Conservation (phyloP, 1,140 invertebrate species). For the Eueides isabella region DNA sequence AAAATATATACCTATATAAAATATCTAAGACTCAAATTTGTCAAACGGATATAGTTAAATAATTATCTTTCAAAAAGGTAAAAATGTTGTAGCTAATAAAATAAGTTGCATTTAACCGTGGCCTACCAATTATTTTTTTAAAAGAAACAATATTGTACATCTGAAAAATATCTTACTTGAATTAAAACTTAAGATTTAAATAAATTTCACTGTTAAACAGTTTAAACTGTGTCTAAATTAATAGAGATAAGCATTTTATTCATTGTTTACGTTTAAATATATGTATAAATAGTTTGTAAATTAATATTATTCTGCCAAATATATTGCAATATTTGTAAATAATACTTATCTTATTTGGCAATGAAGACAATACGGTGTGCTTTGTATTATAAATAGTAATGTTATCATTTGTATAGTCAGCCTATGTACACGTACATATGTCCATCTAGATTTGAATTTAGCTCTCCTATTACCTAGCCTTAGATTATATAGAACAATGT, state of each 20-base stretch:
- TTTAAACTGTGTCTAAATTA: background rate
- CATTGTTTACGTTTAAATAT: background rate
- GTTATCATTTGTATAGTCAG: slow-evolving; percentile 12
- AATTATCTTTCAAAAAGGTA: background rate
- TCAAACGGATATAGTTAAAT: background rate
- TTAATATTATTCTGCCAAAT: background rate
- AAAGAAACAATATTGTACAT: background rate
- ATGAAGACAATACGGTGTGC: slow-evolving; percentile 74
- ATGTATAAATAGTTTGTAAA: background rate
- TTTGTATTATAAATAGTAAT: slow-evolving; percentile 51
- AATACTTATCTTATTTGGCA: slow-evolving; percentile 46
- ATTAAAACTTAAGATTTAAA: background rate
- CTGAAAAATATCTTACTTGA: background rate
- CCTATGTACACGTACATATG: slow-evolving; percentile 15
- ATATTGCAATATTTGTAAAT: slow-evolving; percentile 24
- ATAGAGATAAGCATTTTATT: background rate
- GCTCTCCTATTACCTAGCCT: background rate
- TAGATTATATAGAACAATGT: background rate
- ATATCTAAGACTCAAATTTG: background rate
- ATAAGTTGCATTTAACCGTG: too few relatives aligned
- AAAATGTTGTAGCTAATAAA: background rate
- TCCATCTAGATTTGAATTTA: slow-evolving; percentile 2
- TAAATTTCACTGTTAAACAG: background rate
- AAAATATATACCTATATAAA: slow-evolving; percentile 2
- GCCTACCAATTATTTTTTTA: background rate